Evolutionary conservation across 2,113 vertebrate genomes (phyloP), one percentile per base, ranked within the genome.

Genomic region (Nycticryphes semicollaris): DNA sequence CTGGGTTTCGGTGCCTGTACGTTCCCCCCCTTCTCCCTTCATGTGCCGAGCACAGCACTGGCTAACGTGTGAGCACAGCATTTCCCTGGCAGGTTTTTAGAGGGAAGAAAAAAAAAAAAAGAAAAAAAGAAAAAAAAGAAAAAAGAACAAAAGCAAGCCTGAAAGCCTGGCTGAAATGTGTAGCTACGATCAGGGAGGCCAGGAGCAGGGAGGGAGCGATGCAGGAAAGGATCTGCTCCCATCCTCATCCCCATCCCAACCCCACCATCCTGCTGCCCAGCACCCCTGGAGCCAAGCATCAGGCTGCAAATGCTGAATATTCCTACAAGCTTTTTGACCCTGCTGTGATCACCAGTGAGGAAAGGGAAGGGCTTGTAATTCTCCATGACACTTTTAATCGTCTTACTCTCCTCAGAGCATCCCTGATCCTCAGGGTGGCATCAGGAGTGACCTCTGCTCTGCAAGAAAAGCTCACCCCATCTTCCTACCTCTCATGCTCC

Each of bases 131-230:
- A 33, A 13, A 39, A 31, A 28, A 67, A 67, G 66, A 18, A 70
- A 84, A 30, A 31, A 81, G 85, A 90, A 93, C 72, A 96, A 93
- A 96, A 94, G 88, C 85, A 35, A 18, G 30, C 4, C 85, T 93
- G 72, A 69, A 91, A 85, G 54, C 59, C 85, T 63, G 85, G 21
- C 78, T 93, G 90, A 77, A 88, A 54, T 76, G 56, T 90, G 90
- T 35, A 41, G 35, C 67, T 86, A 0, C 1, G 16, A 82, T 59
- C 31, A 72, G 56, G 31, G 77, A 95, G 66, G 63, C 74, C 63
- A n/a, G 79, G 22, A 84, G 68, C 53, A 69, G 82, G 53, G 85
- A 90, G 33, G 43, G 57, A 91, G 62, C n/a, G 41, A 39, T 9
- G 22, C 30, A 25, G 43, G 60, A 67, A 78, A 51, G 31, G 47